Percentiles rank a stretch among this genome's conserved stretches.
Evolutionary conservation across 2,888 invertebrate genomes (phyloP).

Genomic region (Notodonta ziczac): DNA sequence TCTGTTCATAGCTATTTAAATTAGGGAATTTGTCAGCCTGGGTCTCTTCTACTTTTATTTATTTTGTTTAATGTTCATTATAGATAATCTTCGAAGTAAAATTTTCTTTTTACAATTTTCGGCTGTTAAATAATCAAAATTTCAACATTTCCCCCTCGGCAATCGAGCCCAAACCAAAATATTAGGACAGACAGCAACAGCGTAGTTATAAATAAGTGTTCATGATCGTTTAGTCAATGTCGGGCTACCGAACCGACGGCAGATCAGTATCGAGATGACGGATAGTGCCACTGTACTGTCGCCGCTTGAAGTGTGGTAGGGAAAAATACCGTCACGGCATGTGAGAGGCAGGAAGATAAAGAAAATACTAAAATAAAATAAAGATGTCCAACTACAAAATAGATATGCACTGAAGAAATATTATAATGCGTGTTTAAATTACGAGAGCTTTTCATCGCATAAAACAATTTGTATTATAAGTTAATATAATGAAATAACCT

Average conservation of each 20-base stretch:
- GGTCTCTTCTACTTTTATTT: not conserved
- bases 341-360: not conserved
- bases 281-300: constrained; percentile 2
- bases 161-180: not conserved
- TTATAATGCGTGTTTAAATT: no score
- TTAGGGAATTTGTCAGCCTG: no score
- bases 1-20: no score
- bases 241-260: constrained; percentile 2
- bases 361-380: not conserved
- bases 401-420: no score
- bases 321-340: not conserved
- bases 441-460: no score
- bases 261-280: constrained; percentile 6
- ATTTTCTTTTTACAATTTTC: not conserved
- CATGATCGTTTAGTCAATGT: constrained; percentile 4
- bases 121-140: not conserved
- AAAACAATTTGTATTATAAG: no score
- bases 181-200: not conserved
- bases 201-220: constrained; percentile 4
- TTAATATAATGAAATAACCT: no score
- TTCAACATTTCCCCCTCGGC: not conserved
- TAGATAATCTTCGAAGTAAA: no score
- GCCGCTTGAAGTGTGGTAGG: not conserved
- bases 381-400: no score
- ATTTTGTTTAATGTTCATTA: no score